phyloP scores from a whole-genome alignment of 2,797 vertebrate species.

The Sylvilagus floridanus region DNA sequence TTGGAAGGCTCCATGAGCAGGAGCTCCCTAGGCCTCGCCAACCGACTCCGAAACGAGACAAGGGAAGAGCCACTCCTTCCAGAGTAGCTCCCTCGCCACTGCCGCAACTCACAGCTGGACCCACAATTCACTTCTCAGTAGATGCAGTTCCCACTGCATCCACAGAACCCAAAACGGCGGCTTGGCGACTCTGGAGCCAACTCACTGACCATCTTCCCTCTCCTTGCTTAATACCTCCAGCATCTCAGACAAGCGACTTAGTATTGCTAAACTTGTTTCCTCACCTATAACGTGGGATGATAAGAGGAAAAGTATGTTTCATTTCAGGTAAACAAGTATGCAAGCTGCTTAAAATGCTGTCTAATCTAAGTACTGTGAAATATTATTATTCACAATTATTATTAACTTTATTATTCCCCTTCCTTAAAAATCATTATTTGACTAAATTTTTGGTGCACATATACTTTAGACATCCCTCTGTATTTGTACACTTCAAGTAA shows the following conservation, averaged over 20 bases:
- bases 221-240: not conserved
- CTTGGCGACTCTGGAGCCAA: not conserved
- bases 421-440: conserved; percentile 35
- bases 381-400: not conserved
- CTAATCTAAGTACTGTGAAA: not conserved
- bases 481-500: conserved; percentile 48
- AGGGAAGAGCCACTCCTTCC: not conserved
- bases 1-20: not conserved
- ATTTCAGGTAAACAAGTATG: conserved; percentile 19
- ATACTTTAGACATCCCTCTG: conserved; percentile 45
- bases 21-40: not conserved
- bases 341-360: not conserved
- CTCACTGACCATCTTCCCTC: not conserved
- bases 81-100: not conserved
- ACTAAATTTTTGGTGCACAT: not conserved
- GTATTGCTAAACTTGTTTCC: conserved; percentile 14
- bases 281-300: conserved; percentile 25
- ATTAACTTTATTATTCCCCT: not conserved
- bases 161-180: not conserved
- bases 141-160: fast-evolving
- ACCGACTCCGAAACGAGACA: not conserved
- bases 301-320: conserved; percentile 1
- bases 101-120: not conserved
- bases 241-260: conserved; percentile 4
- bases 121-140: not conserved